A percentile compares a stretch with the other conserved stretches of the same genome.
Evolutionary conservation across 2,113 vertebrate genomes (phyloP).

Genomic region (Cephalophus harveyi): DNA sequence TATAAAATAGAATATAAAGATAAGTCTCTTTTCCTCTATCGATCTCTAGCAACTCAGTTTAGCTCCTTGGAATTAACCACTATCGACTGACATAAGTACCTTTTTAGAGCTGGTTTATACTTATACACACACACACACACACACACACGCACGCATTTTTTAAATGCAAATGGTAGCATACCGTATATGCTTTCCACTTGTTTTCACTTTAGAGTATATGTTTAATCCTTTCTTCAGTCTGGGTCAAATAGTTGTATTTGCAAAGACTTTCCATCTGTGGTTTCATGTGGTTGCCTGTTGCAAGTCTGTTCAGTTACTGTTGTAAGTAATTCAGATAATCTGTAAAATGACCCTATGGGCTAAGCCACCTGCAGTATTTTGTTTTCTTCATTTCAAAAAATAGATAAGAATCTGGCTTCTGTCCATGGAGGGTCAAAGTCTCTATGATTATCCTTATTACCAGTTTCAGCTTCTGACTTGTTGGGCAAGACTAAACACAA

Average conservation of each 20-base stretch:
- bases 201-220: neutral
- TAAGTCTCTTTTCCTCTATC: neutral
- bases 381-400: constrained; percentile 43
- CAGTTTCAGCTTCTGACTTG: constrained; percentile 55
- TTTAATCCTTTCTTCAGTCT: neutral
- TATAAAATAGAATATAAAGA: neutral
- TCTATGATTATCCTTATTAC: constrained; percentile 50
- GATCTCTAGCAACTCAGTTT: neutral
- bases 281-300: neutral
- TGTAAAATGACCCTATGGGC: constrained; percentile 21
- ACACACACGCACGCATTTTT: neutral
- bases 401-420: constrained; percentile 39
- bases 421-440: constrained; percentile 32
- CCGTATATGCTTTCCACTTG: neutral
- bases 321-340: constrained; percentile 2
- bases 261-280: neutral
- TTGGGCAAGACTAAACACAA: constrained; percentile 57
- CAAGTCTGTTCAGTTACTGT: constrained; percentile 12
- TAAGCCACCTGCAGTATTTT: neutral
- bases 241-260: constrained; percentile 34
- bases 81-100: neutral
- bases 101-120: neutral
- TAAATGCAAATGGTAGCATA: neutral
- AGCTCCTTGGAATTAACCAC: neutral
- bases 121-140: neutral